A percentile compares a stretch with the other conserved stretches of the same genome.
These are phyloP conservation scores for Argyrosomus regius DNA, from an alignment of 2,797 vertebrate species.

Conservation along the genomic window DNA sequence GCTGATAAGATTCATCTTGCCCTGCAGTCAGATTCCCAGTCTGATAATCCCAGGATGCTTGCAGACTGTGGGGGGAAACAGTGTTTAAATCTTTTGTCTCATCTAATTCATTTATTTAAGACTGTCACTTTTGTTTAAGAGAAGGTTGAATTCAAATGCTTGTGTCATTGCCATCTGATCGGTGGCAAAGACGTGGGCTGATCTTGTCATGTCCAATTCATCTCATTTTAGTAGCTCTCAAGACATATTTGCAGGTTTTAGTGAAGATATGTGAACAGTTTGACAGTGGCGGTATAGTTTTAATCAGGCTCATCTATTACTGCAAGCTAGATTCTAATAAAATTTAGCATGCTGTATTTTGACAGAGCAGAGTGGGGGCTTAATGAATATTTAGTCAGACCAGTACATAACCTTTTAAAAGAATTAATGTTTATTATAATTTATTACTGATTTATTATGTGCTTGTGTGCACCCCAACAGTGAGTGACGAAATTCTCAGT, in stretches of 20 bases:
- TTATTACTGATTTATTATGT: slow-evolving; percentile 13
- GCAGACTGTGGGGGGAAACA: slow-evolving; percentile 52
- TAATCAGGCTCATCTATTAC: slow-evolving; percentile 70
- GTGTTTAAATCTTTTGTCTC: slow-evolving; percentile 79
- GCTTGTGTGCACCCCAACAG: background rate
- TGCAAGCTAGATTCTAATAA: slow-evolving; percentile 57
- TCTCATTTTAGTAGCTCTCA: slow-evolving; percentile 67
- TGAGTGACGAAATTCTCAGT: background rate
- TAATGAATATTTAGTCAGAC: slow-evolving; percentile 54
- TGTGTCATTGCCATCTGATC: slow-evolving; percentile 77
- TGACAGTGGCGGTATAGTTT: slow-evolving; percentile 54
- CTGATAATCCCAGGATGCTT: slow-evolving; percentile 62
- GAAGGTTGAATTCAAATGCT: slow-evolving; percentile 70
- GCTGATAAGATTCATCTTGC: slow-evolving; percentile 69
- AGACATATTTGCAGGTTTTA: slow-evolving; percentile 68
- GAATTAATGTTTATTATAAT: slow-evolving; percentile 25
- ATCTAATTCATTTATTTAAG: slow-evolving; percentile 82
- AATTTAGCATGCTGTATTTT: slow-evolving; percentile 30
- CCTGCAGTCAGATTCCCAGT: slow-evolving; percentile 63
- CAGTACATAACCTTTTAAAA: slow-evolving; percentile 25
- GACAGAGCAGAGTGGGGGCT: slow-evolving; percentile 31
- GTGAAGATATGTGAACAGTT: slow-evolving; percentile 40
- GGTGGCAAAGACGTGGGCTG: slow-evolving; percentile 53
- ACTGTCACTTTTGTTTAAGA: slow-evolving; percentile 82
- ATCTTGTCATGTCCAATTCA: slow-evolving; percentile 80